Evolutionary conservation across 1,140 invertebrate genomes (phyloP), one percentile per base, ranked within the genome.

Genomic region (Chymomyza costata): DNA sequence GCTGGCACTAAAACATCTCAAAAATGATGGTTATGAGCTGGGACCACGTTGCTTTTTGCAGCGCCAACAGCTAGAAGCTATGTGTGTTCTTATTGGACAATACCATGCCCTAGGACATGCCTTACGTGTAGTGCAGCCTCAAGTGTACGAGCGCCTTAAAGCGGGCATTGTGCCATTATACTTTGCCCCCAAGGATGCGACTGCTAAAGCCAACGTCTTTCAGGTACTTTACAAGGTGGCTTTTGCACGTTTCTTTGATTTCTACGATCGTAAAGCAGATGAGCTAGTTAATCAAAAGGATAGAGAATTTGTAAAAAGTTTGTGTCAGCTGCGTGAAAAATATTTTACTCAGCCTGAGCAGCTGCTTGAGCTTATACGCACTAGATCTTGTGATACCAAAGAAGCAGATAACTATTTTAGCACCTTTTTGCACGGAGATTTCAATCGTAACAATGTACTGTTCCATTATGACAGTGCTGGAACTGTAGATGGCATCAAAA

Each of bases 381-480:
- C 41, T 2, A 10, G 30, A 19, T n/a, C 40, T 2, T 25, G 34
- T 6, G 17, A 39, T 11, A 39, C 8, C 6, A 35, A 32, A 10
- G 5, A 6, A 6, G 17, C 32, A 8, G 54, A 66, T 39, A 15
- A 39, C 7, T 2, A 7, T 13, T 66, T 62, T 40, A 50, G 39
- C 3, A 53, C 43, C 5, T 54, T 66, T 11, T 16, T 62, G 6
- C 64, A 66, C 55, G 64, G 64, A 10, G 64, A 66, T 43, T 66
- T 32, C 14, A 66, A 66, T 58, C 53, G 64, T 10, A 66, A 66
- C 47, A 66, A 66, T 58, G 58, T 66, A 0, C 19, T 66, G 6
- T 66, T 62, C 38, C 45, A 50, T 15, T 66, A 56, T 40, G 14
- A 17, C 6, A 11, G 25, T 10, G 25, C 10, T 28, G 53, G 15